Base-by-base conservation (phyloP, 1,140 invertebrate species). In the Bombus pascuorum region DNA sequence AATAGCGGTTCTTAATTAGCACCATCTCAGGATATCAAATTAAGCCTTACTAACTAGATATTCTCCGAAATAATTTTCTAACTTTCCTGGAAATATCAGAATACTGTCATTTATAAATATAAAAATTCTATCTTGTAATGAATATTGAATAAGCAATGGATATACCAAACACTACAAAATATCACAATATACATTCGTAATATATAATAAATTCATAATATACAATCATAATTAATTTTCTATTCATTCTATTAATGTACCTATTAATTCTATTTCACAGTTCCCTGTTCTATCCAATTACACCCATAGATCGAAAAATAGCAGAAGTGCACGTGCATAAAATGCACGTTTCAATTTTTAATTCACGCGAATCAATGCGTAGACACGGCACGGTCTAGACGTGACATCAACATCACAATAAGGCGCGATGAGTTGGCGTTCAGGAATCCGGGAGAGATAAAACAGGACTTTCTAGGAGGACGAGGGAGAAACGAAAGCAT, bases 371-470 rank as follows among this genome's bases (percentile, higher is more conserved):
- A 86, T 83, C 81, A 70, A 86, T 86, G 85, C 85, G 53, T 28
- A 25, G 80, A 57, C 81, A 74, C 42, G 85, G 62, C 81, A 59
- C 34, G 85, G 47, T 65, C n/a, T 34, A 22, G 9, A 59, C 87
- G 81, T 89, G 85, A 84, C 87, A 89, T 85, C 86, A 81, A 84
- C 86, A 68, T 57, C 37, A 81, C 81, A 87, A 86, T 86, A 62
- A 84, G 72, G 18, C 73, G 1, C 66, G 87, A 81, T 88, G 87
- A 88, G 86, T 71, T 87, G 81, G 78, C 86, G 62, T 81, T 87
- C 62, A 89, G 86, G 87, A 89, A 89, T 89, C 81, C 81, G 74
- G 47, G n/a, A 57, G 79, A 85, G 83, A 85, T 85, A 85, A 44
- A 85, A 57, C 79, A 81, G 84, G 84, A 59, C 44, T 81, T 22